Base-by-base conservation (phyloP, 2,888 invertebrate genomes). In the Pogonocherus hispidulus region DNA sequence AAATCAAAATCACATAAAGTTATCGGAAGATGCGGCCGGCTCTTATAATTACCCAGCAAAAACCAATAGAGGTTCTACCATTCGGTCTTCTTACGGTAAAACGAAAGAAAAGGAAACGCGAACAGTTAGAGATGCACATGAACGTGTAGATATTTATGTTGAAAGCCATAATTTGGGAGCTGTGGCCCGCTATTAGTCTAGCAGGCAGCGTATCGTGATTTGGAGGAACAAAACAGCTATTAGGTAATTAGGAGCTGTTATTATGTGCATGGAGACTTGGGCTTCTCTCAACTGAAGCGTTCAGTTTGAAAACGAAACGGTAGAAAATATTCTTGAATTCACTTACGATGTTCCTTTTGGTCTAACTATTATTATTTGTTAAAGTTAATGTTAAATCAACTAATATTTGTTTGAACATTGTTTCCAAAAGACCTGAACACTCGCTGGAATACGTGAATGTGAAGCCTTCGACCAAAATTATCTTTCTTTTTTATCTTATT, bases 21-120 rank as follows among this genome's bases (percentile, higher is more conserved):
- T 54, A 54, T 54, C 54, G 68, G 68, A 68, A 54, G 64, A 68
- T 59, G 57, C 62, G 11, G 37, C 63, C 23, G 27, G 35, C 52
- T 57, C 57, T 35, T 66, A 32, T 69, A 69, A 69, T 69, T 69
- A 66, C 66, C 57, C 35, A 52, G 66, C 63, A 63, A 66, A 66
- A 69, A 69, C 60, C 62, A 57, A 65, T 62, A 65, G 41, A 46
- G n/a, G n/a, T n/a, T n/a, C n/a, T n/a, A n/a, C n/a, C n/a, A n/a
- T n/a, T n/a, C n/a, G n/a, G n/a, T n/a, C n/a, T 63, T 35, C 32
- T 32, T 32, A 32, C 32, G 32, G 32, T 32, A 32, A 5, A 32
- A 8, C 8, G 9, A 5, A 9, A 32, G 32, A 32, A 32, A 11
- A 32, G 9, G 9, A 3, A 32, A 32, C 32, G 9, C 8, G 32